Evolutionary conservation across 2,888 invertebrate species (phyloP), one percentile per base, ranked within the genome.

Genomic region (Charanyca ferruginea): DNA sequence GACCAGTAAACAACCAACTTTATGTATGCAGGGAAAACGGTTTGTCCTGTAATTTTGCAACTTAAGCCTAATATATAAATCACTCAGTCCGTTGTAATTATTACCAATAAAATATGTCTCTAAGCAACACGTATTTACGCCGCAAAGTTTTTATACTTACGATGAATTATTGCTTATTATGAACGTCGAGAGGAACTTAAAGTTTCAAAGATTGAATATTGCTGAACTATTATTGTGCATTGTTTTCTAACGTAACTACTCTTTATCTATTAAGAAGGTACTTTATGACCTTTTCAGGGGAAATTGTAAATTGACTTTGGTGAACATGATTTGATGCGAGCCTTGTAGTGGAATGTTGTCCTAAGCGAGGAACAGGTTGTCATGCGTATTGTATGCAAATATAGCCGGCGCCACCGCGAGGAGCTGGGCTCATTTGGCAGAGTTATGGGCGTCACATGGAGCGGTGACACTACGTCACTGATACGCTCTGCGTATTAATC

Each of bases 371-470:
- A 79, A 78, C 85, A 81, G 84, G 87, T 87, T 88, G 83, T 77
- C 70, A 70, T 76, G 86, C 83, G 81, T 66, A 94, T 94, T 94
- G 94, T 94, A 94, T 94, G 94, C 93, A 93, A 94, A 94, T 94
- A 81, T 73, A 60, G 59, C 77, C 80, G 88, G 84, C 86, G 87
- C 86, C 88, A 87, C 85, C 84, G 85, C 83, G 86, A 85, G 83
- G 85, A 88, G 86, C 84, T 85, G 88, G 83, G 87, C 90, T 90
- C 91, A 92, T 93, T 93, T 90, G 87, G 88, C 89, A 87, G 89
- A 93, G 89, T 91, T 89, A 93, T 93, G 91, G 81, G 82, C 77
- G 81, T 81, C 76, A 85, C 78, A 83, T 83, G 85, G 72, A 70
- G 57, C 68, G 83, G 83, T 86, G 91, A 90, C 89, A 87, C 85